Evolutionary conservation across 2,888 invertebrate species (phyloP), one percentile per base, ranked within the genome.

Genomic region (Bombyx huttoni): DNA sequence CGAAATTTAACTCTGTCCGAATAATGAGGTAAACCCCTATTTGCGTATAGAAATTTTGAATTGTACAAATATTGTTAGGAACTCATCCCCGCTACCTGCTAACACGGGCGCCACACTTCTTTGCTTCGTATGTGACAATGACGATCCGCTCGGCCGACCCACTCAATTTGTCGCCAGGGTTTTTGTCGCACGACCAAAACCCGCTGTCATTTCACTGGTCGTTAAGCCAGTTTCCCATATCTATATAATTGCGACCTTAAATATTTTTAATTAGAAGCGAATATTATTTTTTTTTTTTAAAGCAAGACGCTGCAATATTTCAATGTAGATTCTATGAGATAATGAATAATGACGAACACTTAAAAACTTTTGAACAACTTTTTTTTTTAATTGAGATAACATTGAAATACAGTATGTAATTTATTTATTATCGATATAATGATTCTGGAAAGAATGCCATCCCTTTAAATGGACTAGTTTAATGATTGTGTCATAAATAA

Each of bases 161-260:
- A 67, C 62, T 72, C 75, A 78, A 79, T 81, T 82, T 79, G 76
- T 78, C 73, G 74, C 70, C 60, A 57, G 55, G 62, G 56, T 80
- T 83, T 81, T 82, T 81, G 66, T 70, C 59, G 61, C 60, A 58
- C 60, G 53, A 61, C 57, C 53, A 57, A 52, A 56, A 62, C 67
- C 67, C 62, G 70, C 68, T 63, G 66, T 65, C 63, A 70, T 71
- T 74, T 62, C 70, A 65, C 62, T 60, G 57, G 66, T 66, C 75
- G 79, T 79, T 78, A 76, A 69, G 62, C 57, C 63, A 58, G 59
- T 70, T 75, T 73, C 71, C 74, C 70, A 74, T 63, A 65, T 53
- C 40, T 40, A 40, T 40, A 40, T 40, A 40, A 40, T 40, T 40
- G 40, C 40, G 12, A 24, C 24, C 24, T 24, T 24, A 40, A 6